Evolutionary conservation across 2,797 vertebrate genomes (phyloP), one percentile per base, ranked within the genome.

Genomic region (Lindbergichthys nudifrons): DNA sequence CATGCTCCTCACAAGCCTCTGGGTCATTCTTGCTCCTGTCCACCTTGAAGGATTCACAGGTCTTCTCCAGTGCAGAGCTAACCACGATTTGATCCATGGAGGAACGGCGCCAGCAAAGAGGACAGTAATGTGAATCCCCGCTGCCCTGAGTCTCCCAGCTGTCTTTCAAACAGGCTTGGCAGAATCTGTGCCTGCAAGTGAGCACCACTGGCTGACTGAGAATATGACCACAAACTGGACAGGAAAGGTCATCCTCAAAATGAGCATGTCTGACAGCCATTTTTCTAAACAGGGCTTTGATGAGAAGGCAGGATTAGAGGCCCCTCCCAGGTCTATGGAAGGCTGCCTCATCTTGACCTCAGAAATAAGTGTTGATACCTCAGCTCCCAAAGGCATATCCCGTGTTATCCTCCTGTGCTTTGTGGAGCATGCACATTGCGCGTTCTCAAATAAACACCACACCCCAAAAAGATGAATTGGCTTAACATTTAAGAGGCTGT

Each of bases 181-280:
- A 97, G 90, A 97, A 97, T 82, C 93, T 95, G 83, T 96, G 97
- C 57, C 92, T 95, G 83, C 96, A 97, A 57, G 91, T 88, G 0
- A 97, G 94, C 3, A 94, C 95, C 75, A 96, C 95, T 0, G 96
- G 96, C 36, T 96, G 93, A 42, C 84, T 92, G 64, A 97, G 94
- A 30, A 96, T 95, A 3, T 95, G 92, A 66, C 96, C 96, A 82
- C 97, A 97, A 76, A 97, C 85, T 54, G 96, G 96, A 54, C 97
- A 97, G 7, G 92, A 92, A 72, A 97, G 89, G 76, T 97, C 96
- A 52, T 97, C 96, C 52, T 92, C 88, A 1, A 47, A 79, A 65
- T 54, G 73, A 73, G 60, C 51, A 21, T 50, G 81, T 72, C 86
- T 87, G 77, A 77, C 86, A 50, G 93, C 87, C 94, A 95, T 95